These are phyloP conservation scores for Hyles vespertilio DNA, from an alignment of 1,140 invertebrate genomes.

Conservation along the genomic window DNA sequence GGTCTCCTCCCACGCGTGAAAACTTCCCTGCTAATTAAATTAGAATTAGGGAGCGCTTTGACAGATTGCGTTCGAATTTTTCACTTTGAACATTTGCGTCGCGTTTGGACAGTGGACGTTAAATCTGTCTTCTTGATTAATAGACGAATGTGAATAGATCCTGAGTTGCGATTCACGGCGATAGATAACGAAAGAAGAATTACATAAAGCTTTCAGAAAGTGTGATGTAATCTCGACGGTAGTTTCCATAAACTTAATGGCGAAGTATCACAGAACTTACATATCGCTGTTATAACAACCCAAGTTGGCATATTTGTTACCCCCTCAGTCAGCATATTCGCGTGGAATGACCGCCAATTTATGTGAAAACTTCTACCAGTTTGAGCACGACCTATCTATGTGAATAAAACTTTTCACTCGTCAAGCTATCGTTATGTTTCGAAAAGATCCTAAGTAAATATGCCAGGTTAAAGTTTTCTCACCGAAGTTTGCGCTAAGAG, in stretches of 20 bases:
- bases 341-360: conserved; percentile 75
- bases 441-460: conserved; percentile 61
- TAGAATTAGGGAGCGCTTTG: conserved; percentile 66
- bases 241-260: conserved; percentile 74
- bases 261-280: conserved; percentile 74
- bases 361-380: conserved; percentile 71
- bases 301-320: conserved; percentile 75
- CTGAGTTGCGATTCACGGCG: conserved; percentile 23
- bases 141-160: conserved; percentile 31
- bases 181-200: conserved; percentile 51
- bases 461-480: conserved; percentile 69
- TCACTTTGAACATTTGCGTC: conserved; percentile 35
- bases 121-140: conserved; percentile 50
- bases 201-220: conserved; percentile 72
- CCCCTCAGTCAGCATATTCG: conserved; percentile 73
- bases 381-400: conserved; percentile 68
- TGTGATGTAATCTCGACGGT: conserved; percentile 69
- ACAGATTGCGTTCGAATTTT: conserved; percentile 61
- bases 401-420: conserved; percentile 67
- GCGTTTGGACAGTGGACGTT: conserved; percentile 45
- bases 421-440: conserved; percentile 64
- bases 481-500: conserved; percentile 57
- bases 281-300: conserved; percentile 73
- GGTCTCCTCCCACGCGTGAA: conserved; percentile 53
- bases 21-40: conserved; percentile 68